Evolutionary conservation across 1,140 invertebrate species (phyloP).

Genomic region (Drosophila nebulosa): DNA sequence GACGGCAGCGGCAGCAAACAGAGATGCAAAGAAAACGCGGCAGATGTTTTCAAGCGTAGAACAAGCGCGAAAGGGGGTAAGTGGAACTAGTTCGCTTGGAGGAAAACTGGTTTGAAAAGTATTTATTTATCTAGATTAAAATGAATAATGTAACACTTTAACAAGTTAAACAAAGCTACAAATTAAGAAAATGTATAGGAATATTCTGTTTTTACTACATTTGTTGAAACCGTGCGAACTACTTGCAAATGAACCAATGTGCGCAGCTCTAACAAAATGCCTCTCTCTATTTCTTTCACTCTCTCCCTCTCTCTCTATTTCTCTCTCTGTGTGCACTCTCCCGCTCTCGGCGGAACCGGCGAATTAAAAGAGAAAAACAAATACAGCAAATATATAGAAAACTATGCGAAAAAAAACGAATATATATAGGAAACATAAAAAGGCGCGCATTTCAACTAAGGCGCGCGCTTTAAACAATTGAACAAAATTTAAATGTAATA

Average conservation of each 20-base stretch:
- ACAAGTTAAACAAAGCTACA: background rate
- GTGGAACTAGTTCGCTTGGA: background rate
- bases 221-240: no score
- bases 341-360: slow-evolving; percentile 33
- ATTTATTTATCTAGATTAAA: background rate
- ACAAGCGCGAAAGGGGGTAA: background rate
- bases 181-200: no score
- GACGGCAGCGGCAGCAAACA: slow-evolving; percentile 29
- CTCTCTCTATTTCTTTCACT: background rate
- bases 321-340: background rate
- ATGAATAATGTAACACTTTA: background rate
- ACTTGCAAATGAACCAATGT: background rate
- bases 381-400: slow-evolving; percentile 54
- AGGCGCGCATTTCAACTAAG: slow-evolving; percentile 47
- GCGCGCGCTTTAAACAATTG: slow-evolving; percentile 13
- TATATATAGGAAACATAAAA: slow-evolving; percentile 37
- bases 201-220: background rate
- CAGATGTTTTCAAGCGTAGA: slow-evolving; percentile 28
- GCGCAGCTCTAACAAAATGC: background rate
- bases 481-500: slow-evolving; percentile 7
- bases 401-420: slow-evolving; percentile 50
- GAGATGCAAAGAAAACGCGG: slow-evolving; percentile 34
- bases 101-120: background rate
- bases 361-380: slow-evolving; percentile 67
- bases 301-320: background rate